These are phyloP conservation scores for Amazonetta brasiliensis DNA, from an alignment of 2,797 vertebrate species.

Conservation along the genomic window DNA sequence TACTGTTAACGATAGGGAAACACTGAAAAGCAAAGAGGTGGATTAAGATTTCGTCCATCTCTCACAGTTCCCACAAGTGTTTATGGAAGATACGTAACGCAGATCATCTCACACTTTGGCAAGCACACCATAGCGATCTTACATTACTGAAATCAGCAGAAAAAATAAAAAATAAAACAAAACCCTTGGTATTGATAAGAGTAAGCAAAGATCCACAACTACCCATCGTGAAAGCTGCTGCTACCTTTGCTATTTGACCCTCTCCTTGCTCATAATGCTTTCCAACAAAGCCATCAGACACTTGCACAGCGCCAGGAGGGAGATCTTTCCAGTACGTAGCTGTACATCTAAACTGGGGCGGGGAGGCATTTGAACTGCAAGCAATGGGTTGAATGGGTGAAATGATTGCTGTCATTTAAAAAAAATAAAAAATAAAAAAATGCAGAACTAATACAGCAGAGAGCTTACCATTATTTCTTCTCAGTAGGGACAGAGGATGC, in stretches of 20 bases:
- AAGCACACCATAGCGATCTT: background rate
- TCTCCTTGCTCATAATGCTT: background rate
- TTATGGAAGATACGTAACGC: background rate
- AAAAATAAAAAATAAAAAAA: background rate
- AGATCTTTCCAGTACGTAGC: background rate
- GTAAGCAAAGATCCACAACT: background rate
- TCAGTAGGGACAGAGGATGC: background rate
- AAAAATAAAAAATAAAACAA: background rate
- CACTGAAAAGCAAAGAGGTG: background rate
- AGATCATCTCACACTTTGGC: background rate
- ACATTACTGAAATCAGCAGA: background rate
- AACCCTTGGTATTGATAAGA: background rate
- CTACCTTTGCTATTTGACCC: background rate
- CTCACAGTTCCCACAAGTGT: background rate
- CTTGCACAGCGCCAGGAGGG: background rate
- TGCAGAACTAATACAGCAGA: background rate
- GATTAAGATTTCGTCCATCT: background rate
- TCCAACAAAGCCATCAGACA: background rate
- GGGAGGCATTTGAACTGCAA: background rate
- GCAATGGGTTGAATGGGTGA: too few species aligned
- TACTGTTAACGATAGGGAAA: background rate
- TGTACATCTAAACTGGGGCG: background rate
- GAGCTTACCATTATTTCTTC: background rate
- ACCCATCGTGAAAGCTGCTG: background rate
- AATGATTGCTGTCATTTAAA: background rate